Evolutionary conservation across 2,797 vertebrate genomes (phyloP).

Genomic region (Gymnopithys bicolor): DNA sequence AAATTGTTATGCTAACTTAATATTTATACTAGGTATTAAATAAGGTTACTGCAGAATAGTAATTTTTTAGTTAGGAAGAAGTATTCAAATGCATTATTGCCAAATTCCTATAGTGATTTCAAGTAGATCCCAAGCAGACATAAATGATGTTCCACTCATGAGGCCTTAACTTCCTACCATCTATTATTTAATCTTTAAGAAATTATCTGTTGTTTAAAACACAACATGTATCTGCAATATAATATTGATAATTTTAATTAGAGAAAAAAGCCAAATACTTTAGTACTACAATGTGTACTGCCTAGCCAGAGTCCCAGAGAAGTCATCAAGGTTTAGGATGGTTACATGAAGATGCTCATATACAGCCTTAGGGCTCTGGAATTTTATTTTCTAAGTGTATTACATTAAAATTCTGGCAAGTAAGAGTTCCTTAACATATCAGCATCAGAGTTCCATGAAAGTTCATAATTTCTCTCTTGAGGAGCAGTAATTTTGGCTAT

Average conservation of each 20-base stretch:
- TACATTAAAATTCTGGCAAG: not conserved
- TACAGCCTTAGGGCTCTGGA: not conserved
- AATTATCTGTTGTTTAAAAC: not conserved
- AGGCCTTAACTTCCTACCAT: not conserved
- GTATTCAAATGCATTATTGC: not conserved
- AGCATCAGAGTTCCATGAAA: slow-evolving; percentile 14
- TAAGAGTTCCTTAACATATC: not conserved
- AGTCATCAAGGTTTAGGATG: not conserved
- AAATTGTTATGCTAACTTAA: not conserved
- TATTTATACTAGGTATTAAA: not conserved
- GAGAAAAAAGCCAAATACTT: not conserved
- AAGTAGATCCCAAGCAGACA: not conserved
- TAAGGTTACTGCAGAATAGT: not conserved
- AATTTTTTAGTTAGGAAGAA: not conserved
- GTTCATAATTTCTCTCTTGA: slow-evolving; percentile 42
- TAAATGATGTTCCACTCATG: not conserved
- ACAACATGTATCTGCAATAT: not conserved
- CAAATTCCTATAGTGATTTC: not conserved
- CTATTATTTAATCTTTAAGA: not conserved
- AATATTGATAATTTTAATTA: not conserved
- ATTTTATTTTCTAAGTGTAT: not conserved
- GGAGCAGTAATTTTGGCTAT: not conserved
- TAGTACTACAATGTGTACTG: not conserved
- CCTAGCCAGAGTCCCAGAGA: not conserved
- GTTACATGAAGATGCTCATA: not conserved